Conservation (phyloP, 2,888 invertebrate genomes). For the Chrysodeixis includens region DNA sequence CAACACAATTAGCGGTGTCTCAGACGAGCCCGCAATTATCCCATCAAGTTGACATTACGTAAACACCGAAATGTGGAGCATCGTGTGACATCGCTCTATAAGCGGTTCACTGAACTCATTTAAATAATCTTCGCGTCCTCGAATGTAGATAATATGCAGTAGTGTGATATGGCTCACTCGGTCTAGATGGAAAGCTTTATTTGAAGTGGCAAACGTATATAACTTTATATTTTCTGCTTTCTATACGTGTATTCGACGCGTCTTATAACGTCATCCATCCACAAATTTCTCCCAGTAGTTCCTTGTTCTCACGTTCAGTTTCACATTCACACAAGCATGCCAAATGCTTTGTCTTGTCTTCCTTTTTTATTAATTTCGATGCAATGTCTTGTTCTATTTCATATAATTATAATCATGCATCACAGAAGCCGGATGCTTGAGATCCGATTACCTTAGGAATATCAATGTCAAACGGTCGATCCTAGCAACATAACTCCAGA, state of each 20-base stretch:
- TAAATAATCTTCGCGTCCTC: slow-evolving; percentile 38
- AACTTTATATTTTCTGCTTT: neutral
- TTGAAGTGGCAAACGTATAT: neutral
- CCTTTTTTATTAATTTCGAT: neutral
- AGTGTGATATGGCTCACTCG: too few species aligned
- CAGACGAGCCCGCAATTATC: neutral
- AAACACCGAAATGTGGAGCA: slow-evolving; percentile 24
- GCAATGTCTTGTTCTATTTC: neutral
- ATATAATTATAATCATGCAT: neutral
- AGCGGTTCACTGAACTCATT: slow-evolving; percentile 46
- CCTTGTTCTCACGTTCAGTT: neutral
- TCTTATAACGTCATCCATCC: too few species aligned
- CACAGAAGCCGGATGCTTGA: neutral
- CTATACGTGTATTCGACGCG: too few species aligned
- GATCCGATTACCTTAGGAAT: neutral
- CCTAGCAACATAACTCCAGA: neutral
- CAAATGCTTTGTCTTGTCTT: neutral
- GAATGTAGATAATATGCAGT: slow-evolving; percentile 26
- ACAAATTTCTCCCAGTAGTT: neutral
- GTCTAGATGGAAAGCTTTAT: neutral
- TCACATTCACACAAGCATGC: neutral
- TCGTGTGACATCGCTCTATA: slow-evolving; percentile 25
- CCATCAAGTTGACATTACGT: slow-evolving; percentile 4
- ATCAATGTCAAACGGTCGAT: neutral
- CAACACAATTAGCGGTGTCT: neutral